Percentiles rank a stretch among this genome's conserved stretches.
Conservation (phyloP, 2,888 invertebrate species). For the Drosophila lacicola region DNA sequence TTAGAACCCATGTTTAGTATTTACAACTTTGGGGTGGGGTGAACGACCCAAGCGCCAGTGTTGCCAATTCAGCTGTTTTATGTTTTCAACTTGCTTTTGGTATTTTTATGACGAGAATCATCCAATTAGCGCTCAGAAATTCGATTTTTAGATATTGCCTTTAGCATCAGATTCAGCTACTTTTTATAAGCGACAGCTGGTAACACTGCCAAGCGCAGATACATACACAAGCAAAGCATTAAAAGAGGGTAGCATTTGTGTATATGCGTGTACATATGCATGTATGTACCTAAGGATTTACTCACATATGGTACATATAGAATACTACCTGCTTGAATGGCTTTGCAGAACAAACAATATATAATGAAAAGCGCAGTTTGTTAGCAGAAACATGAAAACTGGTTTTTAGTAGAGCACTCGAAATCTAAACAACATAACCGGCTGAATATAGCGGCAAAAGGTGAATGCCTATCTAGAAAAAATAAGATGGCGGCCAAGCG, state of each 20-base stretch:
- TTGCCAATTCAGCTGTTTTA: too few species aligned
- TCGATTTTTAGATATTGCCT: too few species aligned
- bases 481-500: slow-evolving; percentile 57
- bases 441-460: slow-evolving; percentile 37
- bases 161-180: too few species aligned
- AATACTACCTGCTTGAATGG: slow-evolving; percentile 51
- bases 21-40: too few species aligned
- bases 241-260: slow-evolving; percentile 35
- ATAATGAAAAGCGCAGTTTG: slow-evolving; percentile 40
- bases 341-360: slow-evolving; percentile 18
- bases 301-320: not conserved
- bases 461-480: slow-evolving; percentile 56
- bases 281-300: not conserved
- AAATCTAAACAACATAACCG: slow-evolving; percentile 18
- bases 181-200: too few species aligned
- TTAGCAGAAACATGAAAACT: slow-evolving; percentile 35
- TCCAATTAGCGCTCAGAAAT: too few species aligned
- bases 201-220: slow-evolving; percentile 43
- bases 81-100: too few species aligned
- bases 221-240: slow-evolving; percentile 31
- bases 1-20: not conserved
- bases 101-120: too few species aligned
- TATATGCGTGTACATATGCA: not conserved
- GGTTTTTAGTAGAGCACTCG: slow-evolving; percentile 41
- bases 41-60: too few species aligned